A percentile compares a stretch with the other conserved stretches of the same genome.
Conservation (phyloP, 2,888 invertebrate species). For the Sinotaia quadrata region DNA sequence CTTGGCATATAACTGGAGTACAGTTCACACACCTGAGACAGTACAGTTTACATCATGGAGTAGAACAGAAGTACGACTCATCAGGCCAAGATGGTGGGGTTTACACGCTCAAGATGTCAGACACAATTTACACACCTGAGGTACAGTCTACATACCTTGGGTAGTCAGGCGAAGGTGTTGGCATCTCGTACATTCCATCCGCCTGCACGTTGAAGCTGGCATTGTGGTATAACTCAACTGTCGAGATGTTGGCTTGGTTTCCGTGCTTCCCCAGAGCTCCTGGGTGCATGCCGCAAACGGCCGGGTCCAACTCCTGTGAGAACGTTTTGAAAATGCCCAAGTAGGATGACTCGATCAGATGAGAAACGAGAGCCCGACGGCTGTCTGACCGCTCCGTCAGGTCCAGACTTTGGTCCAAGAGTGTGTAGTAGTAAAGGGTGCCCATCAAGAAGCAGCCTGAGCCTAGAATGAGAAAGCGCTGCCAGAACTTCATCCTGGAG, state of each 20-base stretch:
- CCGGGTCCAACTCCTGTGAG: constrained; percentile 23
- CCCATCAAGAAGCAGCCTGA: constrained; percentile 47
- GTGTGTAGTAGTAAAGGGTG: constrained; percentile 36
- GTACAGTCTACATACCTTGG: constrained; percentile 32
- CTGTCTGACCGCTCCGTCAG: constrained; percentile 16
- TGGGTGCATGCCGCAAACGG: constrained; percentile 26
- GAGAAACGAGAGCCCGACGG: constrained; percentile 19
- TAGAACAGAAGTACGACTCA: too few species aligned
- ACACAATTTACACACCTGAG: too few species aligned
- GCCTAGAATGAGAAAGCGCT: constrained; percentile 50
- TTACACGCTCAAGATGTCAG: too few species aligned
- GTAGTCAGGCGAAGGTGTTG: constrained; percentile 40
- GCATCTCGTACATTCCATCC: constrained; percentile 59
- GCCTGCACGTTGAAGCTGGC: constrained; percentile 51
- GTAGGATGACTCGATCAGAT: constrained; percentile 27
- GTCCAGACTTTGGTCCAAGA: constrained; percentile 5
- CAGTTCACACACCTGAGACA: too few species aligned
- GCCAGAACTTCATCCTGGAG: constrained; percentile 61
- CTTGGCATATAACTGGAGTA: too few species aligned
- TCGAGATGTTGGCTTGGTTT: constrained; percentile 44
- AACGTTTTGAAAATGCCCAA: constrained; percentile 20
- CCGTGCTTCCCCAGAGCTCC: too few species aligned
- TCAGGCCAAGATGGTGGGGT: too few species aligned
- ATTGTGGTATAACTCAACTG: constrained; percentile 48
- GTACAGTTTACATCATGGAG: too few species aligned